Conservation (phyloP, 2,888 invertebrate genomes). For the Sesia apiformis region DNA sequence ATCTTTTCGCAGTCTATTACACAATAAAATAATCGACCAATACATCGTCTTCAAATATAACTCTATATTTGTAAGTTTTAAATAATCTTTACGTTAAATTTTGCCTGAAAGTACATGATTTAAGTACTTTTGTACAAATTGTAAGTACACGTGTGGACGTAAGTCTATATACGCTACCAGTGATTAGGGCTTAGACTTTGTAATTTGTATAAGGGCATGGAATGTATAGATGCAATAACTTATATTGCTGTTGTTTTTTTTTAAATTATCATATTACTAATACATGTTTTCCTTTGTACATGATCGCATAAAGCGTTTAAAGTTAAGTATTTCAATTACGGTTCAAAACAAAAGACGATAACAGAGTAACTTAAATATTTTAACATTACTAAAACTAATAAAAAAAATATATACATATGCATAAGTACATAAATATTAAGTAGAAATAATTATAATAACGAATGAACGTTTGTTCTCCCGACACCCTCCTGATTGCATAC, state of each 20-base stretch:
- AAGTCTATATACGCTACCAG: background rate
- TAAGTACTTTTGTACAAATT: constrained; percentile 5
- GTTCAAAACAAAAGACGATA: background rate
- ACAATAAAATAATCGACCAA: too few relatives aligned
- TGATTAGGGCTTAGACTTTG: background rate
- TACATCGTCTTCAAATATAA: background rate
- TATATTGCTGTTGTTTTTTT: background rate
- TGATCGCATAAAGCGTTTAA: background rate
- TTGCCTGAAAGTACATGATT: background rate
- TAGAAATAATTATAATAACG: background rate
- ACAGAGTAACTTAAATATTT: background rate
- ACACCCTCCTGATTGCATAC: background rate
- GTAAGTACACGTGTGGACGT: constrained; percentile 4
- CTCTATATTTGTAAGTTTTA: background rate
- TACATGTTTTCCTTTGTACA: background rate
- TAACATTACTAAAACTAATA: background rate
- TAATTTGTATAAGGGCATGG: background rate
- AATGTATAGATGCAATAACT: background rate
- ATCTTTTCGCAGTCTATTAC: too few relatives aligned
- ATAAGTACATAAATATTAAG: background rate
- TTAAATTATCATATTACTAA: background rate
- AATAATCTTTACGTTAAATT: background rate
- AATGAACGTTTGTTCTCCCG: background rate
- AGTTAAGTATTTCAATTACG: background rate
- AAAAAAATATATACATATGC: background rate